Evolutionary conservation across 2,888 invertebrate genomes (phyloP), one percentile per base, ranked within the genome.

Genomic region (Oscheius onirici): DNA sequence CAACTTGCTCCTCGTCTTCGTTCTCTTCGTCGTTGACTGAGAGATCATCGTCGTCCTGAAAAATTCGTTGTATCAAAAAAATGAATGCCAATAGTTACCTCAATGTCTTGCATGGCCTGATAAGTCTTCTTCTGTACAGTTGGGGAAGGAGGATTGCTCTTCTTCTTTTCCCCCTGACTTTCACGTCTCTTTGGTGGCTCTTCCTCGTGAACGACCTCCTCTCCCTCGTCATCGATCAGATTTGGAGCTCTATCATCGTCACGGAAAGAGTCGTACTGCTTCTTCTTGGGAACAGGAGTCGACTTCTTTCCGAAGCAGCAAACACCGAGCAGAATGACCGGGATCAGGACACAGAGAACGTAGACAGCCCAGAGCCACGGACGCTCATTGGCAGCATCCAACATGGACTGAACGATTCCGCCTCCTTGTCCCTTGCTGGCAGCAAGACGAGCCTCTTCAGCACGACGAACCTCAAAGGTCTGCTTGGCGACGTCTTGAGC

Each of bases 311-410:
- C 87, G 89, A 93, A 95, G 91, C 94, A 94, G 88, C 92, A 92
- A 89, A 94, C 94, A 84, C 94, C 91, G 87, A 93, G 88, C 85
- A 93, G 90, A 67, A 93, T 92, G 86, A 95, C 91, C 60, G 95
- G 92, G 72, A 95, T 89, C 86, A 93, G 92, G 85, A 93, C 89
- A 72, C 92, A 91, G 80, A 95, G 89, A 86, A 94, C 91, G 89
- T 93, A 93, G 67, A 94, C 92, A 58, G 92, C 94, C 93, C 94
- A 96, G 85, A 95, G 90, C 93, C 94, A 94, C 40, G 96, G 96
- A 88, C 93, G 92, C 77, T 93, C 84, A 46, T 79, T 81, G 20
- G 83, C 78, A 1, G 85, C 83, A 40, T 83, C 81, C 28, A 84
- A 34, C 17, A 86, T 70, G 20, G 58, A 58, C 20, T 80, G 68